phyloP scores from a whole-genome alignment of 1,140 invertebrate genomes.

The Micrasema longulum region DNA sequence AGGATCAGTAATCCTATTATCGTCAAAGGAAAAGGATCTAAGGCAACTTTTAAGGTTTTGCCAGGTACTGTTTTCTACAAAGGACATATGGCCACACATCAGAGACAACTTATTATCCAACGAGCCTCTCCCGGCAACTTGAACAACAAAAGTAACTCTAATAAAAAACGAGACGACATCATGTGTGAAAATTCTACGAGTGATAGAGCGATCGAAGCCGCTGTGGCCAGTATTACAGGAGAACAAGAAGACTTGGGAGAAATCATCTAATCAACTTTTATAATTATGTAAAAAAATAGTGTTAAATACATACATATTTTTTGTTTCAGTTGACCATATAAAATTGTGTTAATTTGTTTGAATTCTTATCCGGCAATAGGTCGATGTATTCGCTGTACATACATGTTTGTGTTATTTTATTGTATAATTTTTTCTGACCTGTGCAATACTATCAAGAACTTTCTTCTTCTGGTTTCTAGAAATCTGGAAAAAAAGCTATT shows the following conservation, averaged over 20 bases:
- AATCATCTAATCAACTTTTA: too few relatives aligned
- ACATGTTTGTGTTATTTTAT: too few relatives aligned
- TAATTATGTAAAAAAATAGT: too few relatives aligned
- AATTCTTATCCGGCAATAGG: too few relatives aligned
- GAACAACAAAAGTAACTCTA: constrained; percentile 29
- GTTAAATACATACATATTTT: too few relatives aligned
- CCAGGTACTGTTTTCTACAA: constrained; percentile 46
- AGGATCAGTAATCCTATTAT: constrained; percentile 45
- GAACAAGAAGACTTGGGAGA: constrained; percentile 42
- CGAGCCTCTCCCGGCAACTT: constrained; percentile 29
- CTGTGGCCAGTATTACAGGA: constrained; percentile 50
- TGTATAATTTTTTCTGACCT: too few relatives aligned
- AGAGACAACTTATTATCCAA: constrained; percentile 47
- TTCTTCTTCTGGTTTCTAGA: too few relatives aligned
- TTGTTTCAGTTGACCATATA: too few relatives aligned
- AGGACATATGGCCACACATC: constrained; percentile 35
- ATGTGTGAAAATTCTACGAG: constrained; percentile 42
- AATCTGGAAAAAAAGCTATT: too few relatives aligned
- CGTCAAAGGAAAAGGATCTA: constrained; percentile 46
- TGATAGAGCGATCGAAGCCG: constrained; percentile 50
- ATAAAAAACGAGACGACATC: constrained; percentile 39
- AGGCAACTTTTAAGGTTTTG: constrained; percentile 48
- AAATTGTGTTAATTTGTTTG: too few relatives aligned
- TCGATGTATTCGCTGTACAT: too few relatives aligned
- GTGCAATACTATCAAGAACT: too few relatives aligned